Base-by-base conservation (phyloP, 2,888 invertebrate species). In the Lymantria dispar region DNA sequence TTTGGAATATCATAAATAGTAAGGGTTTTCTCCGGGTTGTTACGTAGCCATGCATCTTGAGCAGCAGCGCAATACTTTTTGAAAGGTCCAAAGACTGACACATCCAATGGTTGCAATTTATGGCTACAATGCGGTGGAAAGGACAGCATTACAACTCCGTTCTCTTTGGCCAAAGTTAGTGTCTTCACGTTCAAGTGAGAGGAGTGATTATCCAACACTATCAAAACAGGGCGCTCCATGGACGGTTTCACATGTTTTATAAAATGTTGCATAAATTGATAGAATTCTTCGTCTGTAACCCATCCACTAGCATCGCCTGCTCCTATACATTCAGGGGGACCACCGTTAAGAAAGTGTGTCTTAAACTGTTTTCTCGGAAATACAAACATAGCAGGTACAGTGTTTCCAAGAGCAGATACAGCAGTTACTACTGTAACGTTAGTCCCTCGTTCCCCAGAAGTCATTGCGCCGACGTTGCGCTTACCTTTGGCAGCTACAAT, bases 1-100 rank as follows among this genome's bases (percentile, higher is more conserved):
- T 42, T 54, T 41, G 60, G 62, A 31, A 62, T 61, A 42, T 66
- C 63, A 48, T 68, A 60, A 30, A 69, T 66, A 13, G 38, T 43
- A 14, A 43, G 43, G 39, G 62, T 64, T 43, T 65, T 63, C 13
- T 60, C 60, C 1, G 46, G 14, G 5, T 47, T 46, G 13, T 46
- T 46, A 8, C 46, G 60, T 50, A 44, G 62, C 62, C 53, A 57
- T 58, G 11, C 55, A 37, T 57, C 58, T 56, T 64, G 53, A 49
- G 58, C 62, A 52, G 54, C 38, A 48, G 59, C 50, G 47, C 46
- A 14, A 40, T 40, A 40, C 46, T 58, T 59, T 44, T 61, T 46
- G 12, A 41, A 47, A 3, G 46, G 46, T 41, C 58, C 51, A 54
- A 65, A 11, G 3, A 68, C 60, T 53, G 60, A 57, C 12, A 58